Evolutionary conservation across 2,888 invertebrate genomes (phyloP).

Genomic region (Rhogogaster chlorosoma): DNA sequence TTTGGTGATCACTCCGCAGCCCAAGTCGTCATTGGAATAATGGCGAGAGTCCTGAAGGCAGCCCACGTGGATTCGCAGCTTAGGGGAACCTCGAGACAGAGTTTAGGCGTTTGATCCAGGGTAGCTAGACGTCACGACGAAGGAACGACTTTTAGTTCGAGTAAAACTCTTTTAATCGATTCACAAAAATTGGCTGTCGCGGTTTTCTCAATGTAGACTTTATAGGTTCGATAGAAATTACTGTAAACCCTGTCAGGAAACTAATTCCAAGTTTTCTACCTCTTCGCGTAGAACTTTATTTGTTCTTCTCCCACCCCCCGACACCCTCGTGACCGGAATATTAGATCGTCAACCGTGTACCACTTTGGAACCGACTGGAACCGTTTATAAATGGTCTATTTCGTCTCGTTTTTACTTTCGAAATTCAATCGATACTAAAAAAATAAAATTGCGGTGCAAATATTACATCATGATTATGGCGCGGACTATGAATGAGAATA

Average conservation of each 20-base stretch:
- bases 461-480: not conserved
- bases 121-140: not conserved
- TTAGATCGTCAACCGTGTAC: slow-evolving; percentile 1
- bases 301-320: not conserved
- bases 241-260: slow-evolving; percentile 21
- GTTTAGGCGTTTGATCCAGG: slow-evolving; percentile 4
- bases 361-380: slow-evolving; percentile 10
- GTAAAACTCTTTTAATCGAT: not conserved
- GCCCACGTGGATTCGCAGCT: not conserved
- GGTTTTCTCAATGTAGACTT: not conserved
- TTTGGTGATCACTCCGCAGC: slow-evolving; percentile 37
- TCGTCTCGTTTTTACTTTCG: not conserved
- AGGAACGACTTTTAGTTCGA: not conserved
- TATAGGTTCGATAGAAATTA: slow-evolving; percentile 10
- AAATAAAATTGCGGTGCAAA: not conserved
- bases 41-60: slow-evolving; percentile 22
- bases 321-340: slow-evolving; percentile 17
- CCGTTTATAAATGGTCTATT: slow-evolving; percentile 11
- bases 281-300: not conserved
- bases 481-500: not conserved
- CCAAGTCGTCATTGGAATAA: slow-evolving; percentile 37
- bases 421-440: not conserved
- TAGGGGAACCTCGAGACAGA: not conserved
- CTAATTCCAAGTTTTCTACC: slow-evolving; percentile 38
- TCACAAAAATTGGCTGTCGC: not conserved